These are phyloP conservation scores for Diceros bicornis DNA, from an alignment of 2,797 vertebrate species.

Conservation along the genomic window DNA sequence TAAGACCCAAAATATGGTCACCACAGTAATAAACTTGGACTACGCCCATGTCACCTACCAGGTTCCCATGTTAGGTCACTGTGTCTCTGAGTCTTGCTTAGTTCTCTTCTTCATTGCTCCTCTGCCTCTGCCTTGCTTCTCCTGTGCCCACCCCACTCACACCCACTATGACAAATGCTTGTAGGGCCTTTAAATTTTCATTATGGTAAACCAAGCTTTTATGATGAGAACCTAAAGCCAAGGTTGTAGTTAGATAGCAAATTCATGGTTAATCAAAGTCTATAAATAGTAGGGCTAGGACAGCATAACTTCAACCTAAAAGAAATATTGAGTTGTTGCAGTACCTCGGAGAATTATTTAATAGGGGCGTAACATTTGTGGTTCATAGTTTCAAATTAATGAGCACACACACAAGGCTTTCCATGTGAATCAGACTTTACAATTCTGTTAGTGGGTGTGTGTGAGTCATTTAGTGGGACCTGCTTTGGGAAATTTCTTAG, in stretches of 20 bases:
- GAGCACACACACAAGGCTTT: conserved; percentile 31
- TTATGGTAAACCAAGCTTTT: conserved; percentile 18
- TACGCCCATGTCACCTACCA: not conserved
- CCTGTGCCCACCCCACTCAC: not conserved
- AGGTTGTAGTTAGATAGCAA: not conserved
- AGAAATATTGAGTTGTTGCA: not conserved
- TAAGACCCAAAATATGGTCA: not conserved
- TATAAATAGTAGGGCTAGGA: not conserved
- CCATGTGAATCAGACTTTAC: conserved; percentile 28
- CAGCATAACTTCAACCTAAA: not conserved
- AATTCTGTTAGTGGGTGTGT: not conserved
- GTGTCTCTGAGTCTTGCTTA: not conserved
- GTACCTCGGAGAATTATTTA: conserved; percentile 1
- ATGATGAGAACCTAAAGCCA: not conserved
- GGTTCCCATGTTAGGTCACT: fast-evolving
- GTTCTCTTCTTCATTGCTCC: fast-evolving
- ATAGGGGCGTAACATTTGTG: conserved; percentile 35
- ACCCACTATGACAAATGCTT: not conserved
- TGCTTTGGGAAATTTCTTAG: conserved; percentile 57
- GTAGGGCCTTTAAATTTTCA: not conserved
- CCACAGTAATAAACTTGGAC: not conserved
- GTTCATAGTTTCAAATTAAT: conserved; percentile 20
- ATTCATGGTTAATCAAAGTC: not conserved
- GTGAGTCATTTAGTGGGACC: conserved; percentile 29
- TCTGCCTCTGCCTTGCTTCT: not conserved